phyloP scores from a whole-genome alignment of 2,888 invertebrate genomes.

The Himalopsyche japonica region DNA sequence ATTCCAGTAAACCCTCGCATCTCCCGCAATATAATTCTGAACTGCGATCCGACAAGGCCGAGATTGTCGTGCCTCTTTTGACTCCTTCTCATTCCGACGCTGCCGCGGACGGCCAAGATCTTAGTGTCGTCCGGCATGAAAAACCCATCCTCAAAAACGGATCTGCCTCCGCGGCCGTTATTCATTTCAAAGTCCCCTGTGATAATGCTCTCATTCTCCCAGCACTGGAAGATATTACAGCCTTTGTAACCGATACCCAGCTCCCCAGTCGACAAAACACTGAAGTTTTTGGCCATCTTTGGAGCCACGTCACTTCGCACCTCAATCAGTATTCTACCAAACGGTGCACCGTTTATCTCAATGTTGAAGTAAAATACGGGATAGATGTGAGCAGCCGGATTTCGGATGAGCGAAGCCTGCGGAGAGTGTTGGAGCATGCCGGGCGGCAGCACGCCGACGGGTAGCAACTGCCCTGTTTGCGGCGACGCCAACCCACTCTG shows the following conservation, averaged over 20 bases:
- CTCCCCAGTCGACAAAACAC: slow-evolving; percentile 71
- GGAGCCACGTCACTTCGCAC: slow-evolving; percentile 78
- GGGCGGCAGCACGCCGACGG: slow-evolving; percentile 40
- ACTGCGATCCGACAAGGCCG: slow-evolving; percentile 84
- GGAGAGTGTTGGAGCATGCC: slow-evolving; percentile 49
- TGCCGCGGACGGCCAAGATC: slow-evolving; percentile 73
- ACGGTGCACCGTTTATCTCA: slow-evolving; percentile 70
- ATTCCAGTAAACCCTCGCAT: slow-evolving; percentile 84
- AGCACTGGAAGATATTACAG: slow-evolving; percentile 79
- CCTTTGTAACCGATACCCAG: slow-evolving; percentile 78
- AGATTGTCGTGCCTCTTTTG: slow-evolving; percentile 79
- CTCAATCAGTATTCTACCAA: slow-evolving; percentile 76
- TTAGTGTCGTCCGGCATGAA: slow-evolving; percentile 83
- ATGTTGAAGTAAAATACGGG: slow-evolving; percentile 78
- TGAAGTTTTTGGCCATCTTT: slow-evolving; percentile 80
- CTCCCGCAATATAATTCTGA: slow-evolving; percentile 78
- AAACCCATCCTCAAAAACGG: slow-evolving; percentile 75
- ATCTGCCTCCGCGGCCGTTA: slow-evolving; percentile 78
- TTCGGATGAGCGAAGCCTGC: slow-evolving; percentile 55
- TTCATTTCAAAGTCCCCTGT: slow-evolving; percentile 81
- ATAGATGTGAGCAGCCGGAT: slow-evolving; percentile 60
- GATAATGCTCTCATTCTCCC: slow-evolving; percentile 81
- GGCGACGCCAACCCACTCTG: slow-evolving; percentile 26
- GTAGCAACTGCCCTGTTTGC: slow-evolving; percentile 42
- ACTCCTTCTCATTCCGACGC: slow-evolving; percentile 80